phyloP scores from a whole-genome alignment of 2,113 vertebrate species.

The Castor canadensis region DNA sequence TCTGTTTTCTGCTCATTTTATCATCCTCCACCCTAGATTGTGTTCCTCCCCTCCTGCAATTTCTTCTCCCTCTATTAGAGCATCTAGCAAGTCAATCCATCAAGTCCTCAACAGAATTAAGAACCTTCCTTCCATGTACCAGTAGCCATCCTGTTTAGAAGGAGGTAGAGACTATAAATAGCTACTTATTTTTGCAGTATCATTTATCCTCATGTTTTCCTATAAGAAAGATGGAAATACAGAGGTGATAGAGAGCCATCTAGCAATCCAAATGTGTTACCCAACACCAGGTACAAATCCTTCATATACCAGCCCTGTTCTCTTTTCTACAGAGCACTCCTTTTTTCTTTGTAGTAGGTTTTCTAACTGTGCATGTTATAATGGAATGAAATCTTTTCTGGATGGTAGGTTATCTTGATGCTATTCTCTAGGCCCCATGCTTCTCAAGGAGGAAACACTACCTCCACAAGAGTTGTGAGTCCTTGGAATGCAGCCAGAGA shows the following conservation, averaged over 20 bases:
- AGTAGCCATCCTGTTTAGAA: constrained; percentile 41
- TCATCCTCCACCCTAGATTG: not conserved
- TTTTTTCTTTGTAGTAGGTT: not conserved
- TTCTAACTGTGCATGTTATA: not conserved
- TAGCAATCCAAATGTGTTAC: not conserved
- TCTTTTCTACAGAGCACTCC: not conserved
- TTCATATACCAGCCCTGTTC: not conserved
- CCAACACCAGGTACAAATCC: not conserved
- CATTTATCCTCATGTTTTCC: constrained; percentile 28
- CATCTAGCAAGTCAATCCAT: constrained; percentile 25
- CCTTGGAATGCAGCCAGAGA: not conserved
- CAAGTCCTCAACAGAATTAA: constrained; percentile 12
- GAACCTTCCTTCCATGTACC: not conserved
- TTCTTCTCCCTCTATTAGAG: constrained; percentile 32
- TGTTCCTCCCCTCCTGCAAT: not conserved
- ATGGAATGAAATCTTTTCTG: constrained; percentile 22
- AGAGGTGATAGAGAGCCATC: not conserved
- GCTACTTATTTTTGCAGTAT: constrained; percentile 16
- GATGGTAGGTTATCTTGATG: not conserved
- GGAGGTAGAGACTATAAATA: constrained; percentile 31
- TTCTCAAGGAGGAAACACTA: not conserved
- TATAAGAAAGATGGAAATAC: constrained; percentile 33
- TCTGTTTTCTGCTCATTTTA: not conserved
- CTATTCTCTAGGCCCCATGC: not conserved
- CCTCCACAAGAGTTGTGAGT: not conserved